A percentile compares a stretch with the other conserved stretches of the same genome.
Evolutionary conservation across 2,113 vertebrate genomes (phyloP).

Genomic region (Ammodytes dubius): DNA sequence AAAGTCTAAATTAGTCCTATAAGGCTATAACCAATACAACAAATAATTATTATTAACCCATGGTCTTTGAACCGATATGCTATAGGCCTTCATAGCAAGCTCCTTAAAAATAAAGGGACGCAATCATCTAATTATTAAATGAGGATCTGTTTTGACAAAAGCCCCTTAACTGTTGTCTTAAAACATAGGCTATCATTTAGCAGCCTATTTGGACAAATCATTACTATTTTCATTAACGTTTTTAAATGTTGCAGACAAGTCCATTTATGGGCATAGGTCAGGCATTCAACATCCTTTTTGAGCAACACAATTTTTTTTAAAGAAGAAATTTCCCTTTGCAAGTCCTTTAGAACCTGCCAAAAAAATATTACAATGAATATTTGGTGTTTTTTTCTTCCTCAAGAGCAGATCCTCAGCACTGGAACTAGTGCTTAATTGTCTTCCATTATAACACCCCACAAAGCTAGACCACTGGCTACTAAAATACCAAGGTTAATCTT

Average conservation of each 20-base stretch:
- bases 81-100: neutral
- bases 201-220: neutral
- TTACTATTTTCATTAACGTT: neutral
- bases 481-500: slow-evolving; percentile 84
- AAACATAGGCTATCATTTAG: neutral
- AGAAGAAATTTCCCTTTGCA: slow-evolving; percentile 12
- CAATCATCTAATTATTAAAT: neutral
- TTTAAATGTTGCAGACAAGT: slow-evolving; percentile 10
- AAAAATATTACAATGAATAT: slow-evolving; percentile 56
- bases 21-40: neutral
- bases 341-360: slow-evolving; percentile 43
- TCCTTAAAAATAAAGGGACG: neutral
- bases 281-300: slow-evolving; percentile 1
- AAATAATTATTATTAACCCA: neutral
- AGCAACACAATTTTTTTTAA: neutral
- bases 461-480: slow-evolving; percentile 78
- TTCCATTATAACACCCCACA: slow-evolving; percentile 78
- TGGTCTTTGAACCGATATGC: neutral
- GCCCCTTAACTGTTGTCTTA: neutral
- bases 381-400: slow-evolving; percentile 41
- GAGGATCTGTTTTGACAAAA: neutral
- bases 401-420: slow-evolving; percentile 63
- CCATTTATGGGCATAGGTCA: neutral
- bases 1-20: neutral
- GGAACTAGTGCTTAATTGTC: slow-evolving; percentile 76